A percentile compares a stretch with the other conserved stretches of the same genome.
phyloP scores from a whole-genome alignment of 2,113 vertebrate genomes.

The Asarcornis scutulata region DNA sequence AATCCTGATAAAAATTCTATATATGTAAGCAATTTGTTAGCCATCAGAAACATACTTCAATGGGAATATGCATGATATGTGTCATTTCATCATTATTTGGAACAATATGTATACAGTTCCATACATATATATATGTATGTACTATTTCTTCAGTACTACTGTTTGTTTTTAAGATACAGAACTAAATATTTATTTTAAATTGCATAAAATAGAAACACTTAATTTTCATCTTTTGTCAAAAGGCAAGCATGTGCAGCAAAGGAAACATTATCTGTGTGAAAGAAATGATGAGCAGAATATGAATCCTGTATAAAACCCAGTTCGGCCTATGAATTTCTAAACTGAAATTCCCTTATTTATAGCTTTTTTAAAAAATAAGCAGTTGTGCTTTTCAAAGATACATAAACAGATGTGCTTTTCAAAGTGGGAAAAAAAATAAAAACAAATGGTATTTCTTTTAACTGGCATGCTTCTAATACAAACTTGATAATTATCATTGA shows the following conservation, averaged over 20 bases:
- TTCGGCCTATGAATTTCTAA: not conserved
- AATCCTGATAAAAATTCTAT: not conserved
- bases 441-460: not conserved
- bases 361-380: not conserved
- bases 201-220: not conserved
- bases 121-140: not conserved
- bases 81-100: not conserved
- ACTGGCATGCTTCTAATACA: not conserved
- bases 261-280: not conserved
- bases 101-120: not conserved
- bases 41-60: not conserved
- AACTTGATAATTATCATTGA: not conserved
- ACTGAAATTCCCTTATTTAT: not conserved
- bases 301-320: not conserved
- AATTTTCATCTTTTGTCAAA: not conserved
- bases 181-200: not conserved
- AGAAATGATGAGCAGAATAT: not conserved
- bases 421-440: not conserved
- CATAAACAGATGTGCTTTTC: not conserved
- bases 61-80: not conserved
- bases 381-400: not conserved
- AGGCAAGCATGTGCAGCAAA: not conserved
- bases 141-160: not conserved
- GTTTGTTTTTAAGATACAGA: not conserved
- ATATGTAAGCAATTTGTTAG: not conserved